Evolutionary conservation across 2,888 invertebrate species (phyloP).

Genomic region (Tromatobia lineatoria): DNA sequence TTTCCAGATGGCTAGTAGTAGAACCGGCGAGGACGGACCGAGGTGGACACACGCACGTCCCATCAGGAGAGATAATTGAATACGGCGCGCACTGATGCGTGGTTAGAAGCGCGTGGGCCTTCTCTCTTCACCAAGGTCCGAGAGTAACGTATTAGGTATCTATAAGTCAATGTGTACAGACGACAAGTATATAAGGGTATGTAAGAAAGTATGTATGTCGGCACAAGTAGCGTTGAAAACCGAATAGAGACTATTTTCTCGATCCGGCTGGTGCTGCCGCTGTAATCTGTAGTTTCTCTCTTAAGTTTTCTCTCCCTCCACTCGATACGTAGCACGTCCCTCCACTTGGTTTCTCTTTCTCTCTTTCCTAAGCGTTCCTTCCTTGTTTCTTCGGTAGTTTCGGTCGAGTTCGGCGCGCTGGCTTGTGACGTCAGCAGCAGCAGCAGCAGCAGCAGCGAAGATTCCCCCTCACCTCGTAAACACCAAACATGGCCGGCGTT

Average conservation of each 20-base stretch:
- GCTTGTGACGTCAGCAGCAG: conserved; percentile 81
- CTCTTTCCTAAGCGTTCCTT: neutral
- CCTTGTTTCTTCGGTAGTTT: conserved; percentile 33
- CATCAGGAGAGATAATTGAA: conserved; percentile 76
- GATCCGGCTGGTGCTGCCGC: conserved; percentile 68
- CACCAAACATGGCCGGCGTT: conserved; percentile 85
- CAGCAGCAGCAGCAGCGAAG: conserved; percentile 64
- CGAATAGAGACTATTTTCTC: conserved; percentile 35
- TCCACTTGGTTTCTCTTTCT: neutral
- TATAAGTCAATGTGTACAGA: neutral
- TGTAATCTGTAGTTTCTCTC: conserved; percentile 55
- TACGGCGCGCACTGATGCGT: conserved; percentile 65
- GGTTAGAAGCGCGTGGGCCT: conserved; percentile 61
- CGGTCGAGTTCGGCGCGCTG: conserved; percentile 77
- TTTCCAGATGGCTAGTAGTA: conserved; percentile 80
- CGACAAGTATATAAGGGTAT: neutral
- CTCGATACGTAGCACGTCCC: conserved; percentile 24
- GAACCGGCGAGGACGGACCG: conserved; percentile 80
- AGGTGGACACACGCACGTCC: conserved; percentile 78
- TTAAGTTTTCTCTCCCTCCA: conserved; percentile 48
- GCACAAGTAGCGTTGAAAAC: neutral
- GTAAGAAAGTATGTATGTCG: neutral
- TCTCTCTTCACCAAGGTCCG: conserved; percentile 46
- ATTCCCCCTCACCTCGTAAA: conserved; percentile 84
- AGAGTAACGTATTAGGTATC: conserved; percentile 2